Evolutionary conservation across 2,888 invertebrate species (phyloP).

Genomic region (Archips xylosteana): DNA sequence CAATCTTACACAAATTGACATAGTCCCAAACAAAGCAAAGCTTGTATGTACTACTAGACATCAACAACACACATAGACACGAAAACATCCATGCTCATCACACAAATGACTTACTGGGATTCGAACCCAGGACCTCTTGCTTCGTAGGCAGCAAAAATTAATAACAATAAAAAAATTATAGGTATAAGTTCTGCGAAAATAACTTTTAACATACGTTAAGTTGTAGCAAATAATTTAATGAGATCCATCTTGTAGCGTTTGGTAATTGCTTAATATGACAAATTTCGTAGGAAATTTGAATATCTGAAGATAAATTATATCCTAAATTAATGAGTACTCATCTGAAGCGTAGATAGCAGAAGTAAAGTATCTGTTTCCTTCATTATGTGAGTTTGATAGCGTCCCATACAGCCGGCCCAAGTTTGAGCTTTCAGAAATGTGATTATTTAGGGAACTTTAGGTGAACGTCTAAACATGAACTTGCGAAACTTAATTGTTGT

Average conservation of each 20-base stretch:
- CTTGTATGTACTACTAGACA: too few species aligned
- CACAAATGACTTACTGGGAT: too few species aligned
- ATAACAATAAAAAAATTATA: background rate
- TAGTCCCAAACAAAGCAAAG: too few species aligned
- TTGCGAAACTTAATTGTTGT: conserved; percentile 76
- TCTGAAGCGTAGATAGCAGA: conserved; percentile 50
- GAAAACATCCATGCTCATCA: too few species aligned
- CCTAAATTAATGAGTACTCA: conserved; percentile 55
- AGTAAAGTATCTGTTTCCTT: conserved; percentile 58
- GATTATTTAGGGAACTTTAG: conserved; percentile 78
- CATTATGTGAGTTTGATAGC: conserved; percentile 57
- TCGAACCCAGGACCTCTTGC: too few species aligned
- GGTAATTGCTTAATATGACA: background rate
- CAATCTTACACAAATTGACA: too few species aligned
- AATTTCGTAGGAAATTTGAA: background rate
- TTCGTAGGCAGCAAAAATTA: too few species aligned
- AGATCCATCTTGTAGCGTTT: background rate
- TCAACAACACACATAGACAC: too few species aligned
- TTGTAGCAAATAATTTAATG: background rate
- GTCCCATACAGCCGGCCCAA: conserved; percentile 57
- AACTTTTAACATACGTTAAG: background rate
- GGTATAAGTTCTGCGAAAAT: background rate
- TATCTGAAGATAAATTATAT: conserved; percentile 13
- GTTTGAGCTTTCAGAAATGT: conserved; percentile 70
- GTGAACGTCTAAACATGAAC: conserved; percentile 77